Evolutionary conservation across 1,140 invertebrate species (phyloP).

Genomic region (Ylistrum balloti): DNA sequence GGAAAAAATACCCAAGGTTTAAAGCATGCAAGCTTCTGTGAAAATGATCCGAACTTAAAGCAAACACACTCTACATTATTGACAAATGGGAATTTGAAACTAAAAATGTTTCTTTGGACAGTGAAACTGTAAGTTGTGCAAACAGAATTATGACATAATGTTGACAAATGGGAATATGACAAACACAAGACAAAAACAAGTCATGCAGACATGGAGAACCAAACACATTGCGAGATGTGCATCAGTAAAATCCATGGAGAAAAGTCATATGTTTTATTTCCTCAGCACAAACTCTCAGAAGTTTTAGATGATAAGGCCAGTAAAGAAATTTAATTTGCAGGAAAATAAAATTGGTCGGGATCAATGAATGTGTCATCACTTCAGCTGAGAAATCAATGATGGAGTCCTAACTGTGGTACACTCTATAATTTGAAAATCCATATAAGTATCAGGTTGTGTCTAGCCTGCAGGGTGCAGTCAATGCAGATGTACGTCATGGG

Average conservation of each 20-base stretch:
- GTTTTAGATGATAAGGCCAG: conserved; percentile 1
- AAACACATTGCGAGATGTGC: background rate
- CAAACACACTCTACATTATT: background rate
- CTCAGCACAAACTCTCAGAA: conserved; percentile 1
- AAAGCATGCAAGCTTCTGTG: background rate
- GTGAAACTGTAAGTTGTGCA: background rate
- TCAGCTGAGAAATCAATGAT: background rate
- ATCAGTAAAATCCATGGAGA: conserved; percentile 27
- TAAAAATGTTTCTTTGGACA: background rate
- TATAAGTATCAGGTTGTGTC: conserved; percentile 34
- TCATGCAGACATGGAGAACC: background rate
- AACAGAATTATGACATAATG: conserved; percentile 15
- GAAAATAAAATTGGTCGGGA: conserved; percentile 28
- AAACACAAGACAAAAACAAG: conserved; percentile 15
- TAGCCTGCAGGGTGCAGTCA: conserved; percentile 21
- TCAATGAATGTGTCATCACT: conserved; percentile 28
- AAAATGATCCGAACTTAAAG: background rate
- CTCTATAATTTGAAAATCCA: conserved; percentile 1
- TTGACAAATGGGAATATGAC: conserved; percentile 20
- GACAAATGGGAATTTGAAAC: conserved; percentile 28
- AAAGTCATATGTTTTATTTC: conserved; percentile 40
- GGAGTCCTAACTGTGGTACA: background rate
- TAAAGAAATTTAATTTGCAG: conserved; percentile 40
- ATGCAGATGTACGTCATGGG: background rate
- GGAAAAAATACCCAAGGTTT: too few species aligned